A percentile compares a stretch with the other conserved stretches of the same genome.
phyloP scores from a whole-genome alignment of 2,797 vertebrate genomes.

The Mormyrus proboscirostris region DNA sequence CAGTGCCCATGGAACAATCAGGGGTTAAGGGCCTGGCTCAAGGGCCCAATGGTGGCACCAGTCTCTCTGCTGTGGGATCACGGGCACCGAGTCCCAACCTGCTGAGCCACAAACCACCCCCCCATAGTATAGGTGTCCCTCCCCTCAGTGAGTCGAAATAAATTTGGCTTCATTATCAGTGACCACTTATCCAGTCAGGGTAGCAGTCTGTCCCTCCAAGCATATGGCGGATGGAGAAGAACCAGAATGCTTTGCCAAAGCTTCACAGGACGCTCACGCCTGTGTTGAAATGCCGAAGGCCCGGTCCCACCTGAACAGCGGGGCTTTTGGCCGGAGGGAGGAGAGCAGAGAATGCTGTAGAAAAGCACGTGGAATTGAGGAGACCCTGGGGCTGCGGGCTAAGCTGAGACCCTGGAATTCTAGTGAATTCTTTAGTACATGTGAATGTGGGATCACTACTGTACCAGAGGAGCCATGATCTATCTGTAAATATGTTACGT shows the following conservation, averaged over 20 bases:
- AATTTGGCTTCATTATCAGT: slow-evolving; percentile 1
- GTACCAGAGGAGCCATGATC: background rate
- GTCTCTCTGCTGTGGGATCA: background rate
- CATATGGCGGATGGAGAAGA: background rate
- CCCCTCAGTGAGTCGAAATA: background rate
- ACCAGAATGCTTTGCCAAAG: background rate
- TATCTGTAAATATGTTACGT: background rate
- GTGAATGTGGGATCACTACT: background rate
- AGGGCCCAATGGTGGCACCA: background rate
- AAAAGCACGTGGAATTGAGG: background rate
- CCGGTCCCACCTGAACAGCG: background rate
- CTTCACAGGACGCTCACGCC: background rate
- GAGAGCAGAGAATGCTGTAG: background rate
- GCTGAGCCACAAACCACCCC: background rate
- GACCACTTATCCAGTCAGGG: background rate
- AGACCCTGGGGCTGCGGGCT: background rate
- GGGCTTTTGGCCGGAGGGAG: background rate
- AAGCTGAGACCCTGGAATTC: background rate
- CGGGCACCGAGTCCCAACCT: background rate
- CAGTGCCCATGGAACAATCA: background rate
- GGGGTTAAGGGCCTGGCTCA: background rate
- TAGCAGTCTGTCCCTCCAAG: background rate
- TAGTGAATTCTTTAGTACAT: background rate
- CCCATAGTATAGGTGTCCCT: background rate
- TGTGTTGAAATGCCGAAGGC: background rate